Evolutionary conservation across 2,113 vertebrate genomes (phyloP).

Genomic region (Pteronura brasiliensis): DNA sequence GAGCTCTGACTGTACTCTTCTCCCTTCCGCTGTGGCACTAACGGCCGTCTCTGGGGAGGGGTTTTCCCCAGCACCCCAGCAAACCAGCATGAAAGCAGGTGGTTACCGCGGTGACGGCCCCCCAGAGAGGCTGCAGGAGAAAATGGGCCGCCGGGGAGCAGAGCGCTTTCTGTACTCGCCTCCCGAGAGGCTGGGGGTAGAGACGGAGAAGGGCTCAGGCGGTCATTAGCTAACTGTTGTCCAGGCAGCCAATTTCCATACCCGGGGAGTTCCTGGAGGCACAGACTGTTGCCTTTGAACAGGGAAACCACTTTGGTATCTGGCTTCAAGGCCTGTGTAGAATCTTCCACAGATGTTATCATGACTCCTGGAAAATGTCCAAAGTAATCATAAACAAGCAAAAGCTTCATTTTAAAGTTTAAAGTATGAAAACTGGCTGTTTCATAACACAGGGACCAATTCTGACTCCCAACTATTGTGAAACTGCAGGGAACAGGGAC

Average conservation of each 20-base stretch:
- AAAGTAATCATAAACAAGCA: conserved; percentile 47
- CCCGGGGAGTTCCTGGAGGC: not conserved
- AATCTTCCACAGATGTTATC: conserved; percentile 48
- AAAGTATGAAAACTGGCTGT: conserved; percentile 55
- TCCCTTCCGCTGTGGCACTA: not conserved
- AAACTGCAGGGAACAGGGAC: conserved; percentile 56
- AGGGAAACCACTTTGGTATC: not conserved
- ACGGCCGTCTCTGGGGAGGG: not conserved
- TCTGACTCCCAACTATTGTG: conserved; percentile 58
- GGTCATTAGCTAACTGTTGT: not conserved
- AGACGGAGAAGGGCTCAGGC: not conserved
- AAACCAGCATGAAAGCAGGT: not conserved
- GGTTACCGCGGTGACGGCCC: not conserved
- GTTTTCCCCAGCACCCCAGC: not conserved
- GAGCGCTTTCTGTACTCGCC: conserved; percentile 1
- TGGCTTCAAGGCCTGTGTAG: not conserved
- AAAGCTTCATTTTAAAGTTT: conserved; percentile 39
- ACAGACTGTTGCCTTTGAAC: not conserved
- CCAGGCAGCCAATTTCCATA: not conserved
- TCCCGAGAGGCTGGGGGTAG: not conserved
- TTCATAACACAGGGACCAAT: conserved; percentile 61
- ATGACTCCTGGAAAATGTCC: conserved; percentile 24
- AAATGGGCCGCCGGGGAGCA: not conserved
- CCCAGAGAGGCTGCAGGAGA: not conserved
- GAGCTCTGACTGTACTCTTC: not conserved